Percentiles rank a stretch among this genome's conserved stretches.
phyloP scores from a whole-genome alignment of 2,797 vertebrate species.

The Gymnopithys bicolor region DNA sequence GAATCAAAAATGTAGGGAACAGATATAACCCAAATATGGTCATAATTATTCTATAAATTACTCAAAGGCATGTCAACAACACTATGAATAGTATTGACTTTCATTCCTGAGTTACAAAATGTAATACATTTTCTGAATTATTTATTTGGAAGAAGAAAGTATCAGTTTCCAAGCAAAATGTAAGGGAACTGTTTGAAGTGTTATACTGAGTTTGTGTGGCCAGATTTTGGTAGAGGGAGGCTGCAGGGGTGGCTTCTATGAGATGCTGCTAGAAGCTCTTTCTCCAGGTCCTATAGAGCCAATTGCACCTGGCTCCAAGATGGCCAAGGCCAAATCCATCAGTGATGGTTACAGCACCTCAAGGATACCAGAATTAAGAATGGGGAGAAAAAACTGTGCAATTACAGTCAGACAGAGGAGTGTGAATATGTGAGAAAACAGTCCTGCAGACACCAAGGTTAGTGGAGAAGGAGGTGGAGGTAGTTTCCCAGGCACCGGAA shows the following conservation, averaged over 20 bases:
- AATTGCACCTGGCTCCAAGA: not conserved
- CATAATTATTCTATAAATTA: constrained; percentile 69
- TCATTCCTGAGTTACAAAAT: constrained; percentile 55
- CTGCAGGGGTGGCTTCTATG: not conserved
- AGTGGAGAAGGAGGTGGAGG: not conserved
- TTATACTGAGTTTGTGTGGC: not conserved
- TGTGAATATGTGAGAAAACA: not conserved
- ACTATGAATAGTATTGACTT: constrained; percentile 58
- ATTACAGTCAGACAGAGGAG: not conserved
- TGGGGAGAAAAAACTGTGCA: too few relatives aligned
- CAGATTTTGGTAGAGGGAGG: not conserved
- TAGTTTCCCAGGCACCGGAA: fast-evolving
- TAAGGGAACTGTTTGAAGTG: constrained; percentile 39
- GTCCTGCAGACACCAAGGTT: not conserved
- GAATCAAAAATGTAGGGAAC: constrained; percentile 53
- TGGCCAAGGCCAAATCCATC: not conserved
- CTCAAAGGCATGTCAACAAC: constrained; percentile 38
- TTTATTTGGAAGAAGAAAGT: constrained; percentile 58
- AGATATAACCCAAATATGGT: constrained; percentile 37
- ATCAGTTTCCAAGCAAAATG: constrained; percentile 31
- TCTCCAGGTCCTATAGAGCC: not conserved
- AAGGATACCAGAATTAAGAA: not conserved
- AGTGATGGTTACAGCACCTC: not conserved
- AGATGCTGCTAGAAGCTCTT: not conserved
- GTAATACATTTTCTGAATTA: constrained; percentile 37